Evolutionary conservation across 2,888 invertebrate genomes (phyloP), one percentile per base, ranked within the genome.

Genomic region (Formica aserva): DNA sequence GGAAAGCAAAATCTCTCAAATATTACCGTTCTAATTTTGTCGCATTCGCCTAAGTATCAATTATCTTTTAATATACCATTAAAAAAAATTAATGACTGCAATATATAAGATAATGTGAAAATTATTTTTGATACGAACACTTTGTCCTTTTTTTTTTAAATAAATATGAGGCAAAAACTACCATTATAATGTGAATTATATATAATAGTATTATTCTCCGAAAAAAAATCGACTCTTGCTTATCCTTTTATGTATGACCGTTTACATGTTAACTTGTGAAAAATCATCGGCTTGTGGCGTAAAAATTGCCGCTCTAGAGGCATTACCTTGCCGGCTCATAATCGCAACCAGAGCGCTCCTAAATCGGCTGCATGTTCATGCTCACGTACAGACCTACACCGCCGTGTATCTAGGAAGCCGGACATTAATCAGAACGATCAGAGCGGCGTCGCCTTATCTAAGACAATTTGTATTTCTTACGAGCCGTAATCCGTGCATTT

Each of bases 391-490:
- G 72, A 57, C 52, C 18, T 72, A 57, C 76, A 76, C 41, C 22
- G 77, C 15, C 38, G 29, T 62, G 63, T 63, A 78, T 78, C 76
- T 52, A 65, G 80, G 45, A 75, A 80, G 48, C 38, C 62, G 41
- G 29, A 86, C 78, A 89, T 90, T 88, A 86, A 90, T 89, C 88
- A 82, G 38, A 65, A 41, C 82, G 83, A 90, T 85, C 82, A 88
- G 66, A 82, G 9, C 48, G 29, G 38, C 8, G n/a, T 52, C 38
- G 78, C 38, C 48, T 90, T 84, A 83, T 82, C 72, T 52, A 57
- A 29, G 84, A 80, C 85, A 87, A 89, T 89, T 88, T 88, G 85
- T 89, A 85, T 83, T 90, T 90, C 87, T 85, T 85, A 76, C 86
- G 52, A 41, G 18, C 29, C 67, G 81, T 90, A 85, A 90, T 90